Percentiles rank a stretch among this genome's conserved stretches.
Conservation (phyloP, 35 echinoderm and acorn worm species). For the Diadema setosum region DNA sequence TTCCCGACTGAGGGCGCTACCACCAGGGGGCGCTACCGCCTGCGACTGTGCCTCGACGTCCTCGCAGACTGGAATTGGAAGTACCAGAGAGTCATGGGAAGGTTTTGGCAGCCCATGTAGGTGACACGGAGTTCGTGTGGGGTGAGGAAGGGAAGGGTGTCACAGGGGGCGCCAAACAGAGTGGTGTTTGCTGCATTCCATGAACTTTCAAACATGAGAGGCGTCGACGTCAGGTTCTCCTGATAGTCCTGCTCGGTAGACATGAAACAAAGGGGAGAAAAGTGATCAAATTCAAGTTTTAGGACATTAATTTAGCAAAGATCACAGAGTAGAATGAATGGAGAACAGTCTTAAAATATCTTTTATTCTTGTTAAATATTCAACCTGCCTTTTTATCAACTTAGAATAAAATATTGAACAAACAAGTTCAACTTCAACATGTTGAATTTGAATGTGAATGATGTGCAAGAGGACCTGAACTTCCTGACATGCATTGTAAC, state of each 20-base stretch:
- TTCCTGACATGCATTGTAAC: too few relatives aligned
- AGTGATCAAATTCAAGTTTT: background rate
- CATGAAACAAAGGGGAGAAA: background rate
- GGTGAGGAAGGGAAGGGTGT: constrained; percentile 51
- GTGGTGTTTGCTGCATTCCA: constrained; percentile 64
- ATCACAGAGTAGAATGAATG: background rate
- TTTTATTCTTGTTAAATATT: too few relatives aligned
- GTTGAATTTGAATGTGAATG: too few relatives aligned
- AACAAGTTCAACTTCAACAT: too few relatives aligned
- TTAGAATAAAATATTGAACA: too few relatives aligned
- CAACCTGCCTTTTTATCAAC: too few relatives aligned
- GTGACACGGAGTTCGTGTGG: constrained; percentile 50
- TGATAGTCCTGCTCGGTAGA: constrained; percentile 51
- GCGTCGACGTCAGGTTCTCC: constrained; percentile 59
- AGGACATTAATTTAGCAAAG: background rate
- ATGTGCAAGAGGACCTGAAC: too few relatives aligned
- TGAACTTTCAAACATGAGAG: constrained; percentile 47
- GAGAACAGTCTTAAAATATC: background rate
- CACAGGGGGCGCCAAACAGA: constrained; percentile 79
- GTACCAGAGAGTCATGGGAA: constrained; percentile 53
- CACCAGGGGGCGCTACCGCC: too few relatives aligned
- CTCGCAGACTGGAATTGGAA: constrained; percentile 26
- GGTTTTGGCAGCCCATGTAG: constrained; percentile 95
- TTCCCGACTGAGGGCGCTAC: too few relatives aligned
- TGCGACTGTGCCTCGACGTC: background rate